A percentile compares a stretch with the other conserved stretches of the same genome.
phyloP scores from a whole-genome alignment of 2,113 vertebrate genomes.

The Hemicordylus capensis region DNA sequence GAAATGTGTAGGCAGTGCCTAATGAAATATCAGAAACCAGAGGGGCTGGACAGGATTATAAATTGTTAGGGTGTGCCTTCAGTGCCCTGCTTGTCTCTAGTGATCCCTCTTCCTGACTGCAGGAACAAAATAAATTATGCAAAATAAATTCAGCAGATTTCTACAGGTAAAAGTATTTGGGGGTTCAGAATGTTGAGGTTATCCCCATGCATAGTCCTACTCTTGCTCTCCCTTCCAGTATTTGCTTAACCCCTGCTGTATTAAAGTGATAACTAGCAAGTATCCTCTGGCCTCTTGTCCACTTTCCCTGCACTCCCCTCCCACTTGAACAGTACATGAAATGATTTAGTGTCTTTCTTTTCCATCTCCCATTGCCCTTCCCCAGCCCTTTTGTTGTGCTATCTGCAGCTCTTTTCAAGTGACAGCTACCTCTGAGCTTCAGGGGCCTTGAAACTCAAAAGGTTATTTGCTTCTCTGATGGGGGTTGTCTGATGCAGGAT shows the following conservation, averaged over 20 bases:
- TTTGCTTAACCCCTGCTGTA: background rate
- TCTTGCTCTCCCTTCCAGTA: background rate
- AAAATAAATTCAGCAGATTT: background rate
- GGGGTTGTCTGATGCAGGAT: background rate
- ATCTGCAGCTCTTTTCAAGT: background rate
- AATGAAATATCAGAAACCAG: background rate
- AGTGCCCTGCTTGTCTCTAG: background rate
- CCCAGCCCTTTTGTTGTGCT: background rate
- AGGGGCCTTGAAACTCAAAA: slow-evolving; percentile 7
- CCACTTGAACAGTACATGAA: background rate
- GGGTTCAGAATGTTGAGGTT: background rate
- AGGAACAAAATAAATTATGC: background rate
- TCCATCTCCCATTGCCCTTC: background rate
- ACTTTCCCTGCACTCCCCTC: background rate
- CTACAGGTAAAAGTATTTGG: background rate
- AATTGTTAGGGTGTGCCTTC: background rate
- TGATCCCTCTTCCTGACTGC: background rate
- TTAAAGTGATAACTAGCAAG: background rate
- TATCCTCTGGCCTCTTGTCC: background rate
- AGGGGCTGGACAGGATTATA: background rate
- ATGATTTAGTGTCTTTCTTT: background rate
- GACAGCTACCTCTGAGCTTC: background rate
- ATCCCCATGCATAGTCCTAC: background rate
- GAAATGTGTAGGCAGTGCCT: background rate
- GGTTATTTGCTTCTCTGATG: slow-evolving; percentile 1